Conservation (phyloP, 2,113 vertebrate genomes). For the Gopherus evgoodei region DNA sequence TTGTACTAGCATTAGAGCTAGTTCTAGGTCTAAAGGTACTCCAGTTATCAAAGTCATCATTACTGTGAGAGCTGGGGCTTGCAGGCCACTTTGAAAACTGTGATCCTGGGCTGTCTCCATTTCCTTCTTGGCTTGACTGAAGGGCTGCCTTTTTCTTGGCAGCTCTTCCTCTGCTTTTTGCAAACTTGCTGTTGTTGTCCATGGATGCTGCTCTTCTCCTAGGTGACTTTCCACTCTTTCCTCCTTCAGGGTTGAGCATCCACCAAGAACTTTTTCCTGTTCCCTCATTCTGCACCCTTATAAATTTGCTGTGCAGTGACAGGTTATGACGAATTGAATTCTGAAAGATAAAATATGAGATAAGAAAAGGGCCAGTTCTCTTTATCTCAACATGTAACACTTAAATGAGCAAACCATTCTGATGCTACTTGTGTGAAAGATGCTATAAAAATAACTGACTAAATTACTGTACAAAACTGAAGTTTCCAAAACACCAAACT, state of each 20-base stretch:
- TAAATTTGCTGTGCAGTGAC: constrained; percentile 97
- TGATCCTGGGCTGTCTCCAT: constrained; percentile 91
- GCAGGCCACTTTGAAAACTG: constrained; percentile 97
- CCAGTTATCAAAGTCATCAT: constrained; percentile 97
- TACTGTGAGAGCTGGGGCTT: constrained; percentile 97
- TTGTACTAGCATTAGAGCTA: constrained; percentile 95
- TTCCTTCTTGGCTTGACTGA: constrained; percentile 91
- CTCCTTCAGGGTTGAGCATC: constrained; percentile 98
- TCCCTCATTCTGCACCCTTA: constrained; percentile 97
- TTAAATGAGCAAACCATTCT: background rate
- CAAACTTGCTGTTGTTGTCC: constrained; percentile 99
- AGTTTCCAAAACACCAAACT: background rate
- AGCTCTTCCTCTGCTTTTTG: constrained; percentile 95
- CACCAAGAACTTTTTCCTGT: constrained; percentile 99
- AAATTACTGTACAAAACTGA: background rate
- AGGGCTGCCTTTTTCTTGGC: constrained; percentile 98
- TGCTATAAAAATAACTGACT: background rate
- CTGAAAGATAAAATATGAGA: constrained; percentile 78
- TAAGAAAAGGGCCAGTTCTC: constrained; percentile 45
- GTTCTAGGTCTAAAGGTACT: constrained; percentile 94
- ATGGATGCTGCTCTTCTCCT: constrained; percentile 94
- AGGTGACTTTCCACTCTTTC: constrained; percentile 97
- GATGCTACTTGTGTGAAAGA: background rate
- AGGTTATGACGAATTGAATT: constrained; percentile 99
- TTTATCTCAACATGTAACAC: background rate